These are phyloP conservation scores for Oenanthe oenanthe DNA, from an alignment of 2,113 vertebrate species.

Conservation along the genomic window DNA sequence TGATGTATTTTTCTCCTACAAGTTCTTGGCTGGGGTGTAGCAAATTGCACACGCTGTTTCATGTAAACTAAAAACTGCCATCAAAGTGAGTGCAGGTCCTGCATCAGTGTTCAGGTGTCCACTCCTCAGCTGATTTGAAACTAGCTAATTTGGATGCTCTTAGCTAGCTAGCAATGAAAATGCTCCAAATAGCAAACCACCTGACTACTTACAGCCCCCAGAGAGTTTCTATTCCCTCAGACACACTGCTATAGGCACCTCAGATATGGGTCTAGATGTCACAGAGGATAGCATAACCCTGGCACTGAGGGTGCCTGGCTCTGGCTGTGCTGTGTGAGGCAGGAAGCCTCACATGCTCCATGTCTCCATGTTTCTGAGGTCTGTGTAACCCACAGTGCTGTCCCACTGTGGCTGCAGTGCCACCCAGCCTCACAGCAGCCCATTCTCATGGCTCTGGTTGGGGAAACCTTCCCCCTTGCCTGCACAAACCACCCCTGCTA, in stretches of 20 bases:
- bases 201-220: background rate
- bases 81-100: background rate
- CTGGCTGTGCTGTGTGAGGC: background rate
- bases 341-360: accelerated
- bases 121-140: background rate
- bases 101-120: background rate
- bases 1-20: background rate
- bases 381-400: background rate
- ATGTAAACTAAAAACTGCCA: background rate
- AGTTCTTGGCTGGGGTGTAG: background rate
- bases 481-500: background rate
- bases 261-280: accelerated
- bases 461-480: background rate
- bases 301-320: background rate
- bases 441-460: background rate
- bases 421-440: background rate
- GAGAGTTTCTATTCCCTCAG: background rate
- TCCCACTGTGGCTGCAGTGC: background rate
- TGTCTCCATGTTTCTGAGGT: background rate
- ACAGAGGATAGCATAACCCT: background rate
- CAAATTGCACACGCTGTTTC: accelerated
- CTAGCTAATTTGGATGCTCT: background rate
- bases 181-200: background rate
- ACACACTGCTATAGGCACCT: background rate
- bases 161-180: background rate